Evolutionary conservation across 2,113 vertebrate species (phyloP).

Genomic region (Rhinopomastus cyanomelas): DNA sequence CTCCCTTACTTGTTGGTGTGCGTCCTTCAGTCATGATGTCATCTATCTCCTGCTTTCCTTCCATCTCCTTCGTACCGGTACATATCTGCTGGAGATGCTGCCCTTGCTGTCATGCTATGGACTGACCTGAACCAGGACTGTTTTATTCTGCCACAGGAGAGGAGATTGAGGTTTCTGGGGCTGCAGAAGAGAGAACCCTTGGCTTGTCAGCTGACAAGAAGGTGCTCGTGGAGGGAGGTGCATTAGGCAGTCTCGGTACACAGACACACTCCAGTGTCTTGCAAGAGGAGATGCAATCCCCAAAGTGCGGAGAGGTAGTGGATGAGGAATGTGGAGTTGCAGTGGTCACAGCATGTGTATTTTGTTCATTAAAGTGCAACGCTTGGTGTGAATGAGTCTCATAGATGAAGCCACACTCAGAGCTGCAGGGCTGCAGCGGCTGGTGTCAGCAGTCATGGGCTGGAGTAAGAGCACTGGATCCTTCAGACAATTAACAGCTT

Average conservation of each 20-base stretch:
- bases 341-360: background rate
- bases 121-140: constrained; percentile 17
- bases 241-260: background rate
- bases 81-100: constrained; percentile 60
- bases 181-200: background rate
- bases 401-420: background rate
- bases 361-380: background rate
- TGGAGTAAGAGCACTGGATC: background rate
- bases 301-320: background rate
- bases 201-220: background rate
- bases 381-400: background rate
- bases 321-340: background rate
- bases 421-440: background rate
- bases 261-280: background rate
- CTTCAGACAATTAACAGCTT: background rate
- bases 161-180: background rate
- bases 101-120: background rate
- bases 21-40: constrained; percentile 14
- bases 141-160: background rate
- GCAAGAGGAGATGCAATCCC: background rate
- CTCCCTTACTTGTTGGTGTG: constrained; percentile 42
- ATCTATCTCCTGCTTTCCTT: constrained; percentile 38
- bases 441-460: background rate
- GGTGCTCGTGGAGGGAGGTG: background rate
- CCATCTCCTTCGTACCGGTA: constrained; percentile 42